Conservation (phyloP, 1,140 invertebrate species). For the Dolichoris vasculosae region DNA sequence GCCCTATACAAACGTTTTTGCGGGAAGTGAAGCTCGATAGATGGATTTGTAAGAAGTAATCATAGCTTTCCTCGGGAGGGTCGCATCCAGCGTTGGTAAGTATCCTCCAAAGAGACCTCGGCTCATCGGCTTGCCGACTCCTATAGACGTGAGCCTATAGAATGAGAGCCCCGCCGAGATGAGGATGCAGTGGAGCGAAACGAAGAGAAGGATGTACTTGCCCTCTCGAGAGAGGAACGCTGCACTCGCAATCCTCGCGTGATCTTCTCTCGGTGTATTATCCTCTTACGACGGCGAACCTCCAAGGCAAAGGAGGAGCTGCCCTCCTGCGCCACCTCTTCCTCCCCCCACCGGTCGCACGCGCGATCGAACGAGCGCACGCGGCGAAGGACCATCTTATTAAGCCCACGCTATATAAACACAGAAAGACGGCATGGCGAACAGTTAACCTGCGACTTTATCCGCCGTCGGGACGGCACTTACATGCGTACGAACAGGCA, state of each 20-base stretch:
- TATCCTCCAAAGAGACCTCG: neutral
- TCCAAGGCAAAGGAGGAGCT: slow-evolving; percentile 30
- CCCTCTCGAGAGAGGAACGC: slow-evolving; percentile 22
- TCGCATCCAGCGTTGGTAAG: neutral
- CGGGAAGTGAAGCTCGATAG: no score
- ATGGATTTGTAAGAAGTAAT: neutral
- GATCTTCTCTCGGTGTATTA: slow-evolving; percentile 2
- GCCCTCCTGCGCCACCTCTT: slow-evolving; percentile 52
- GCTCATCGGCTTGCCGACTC: neutral
- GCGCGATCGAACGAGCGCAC: neutral
- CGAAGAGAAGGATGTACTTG: slow-evolving; percentile 1
- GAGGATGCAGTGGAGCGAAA: neutral
- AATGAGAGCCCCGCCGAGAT: neutral
- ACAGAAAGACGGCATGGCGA: slow-evolving; percentile 66
- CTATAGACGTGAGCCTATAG: no score
- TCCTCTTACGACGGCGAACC: neutral
- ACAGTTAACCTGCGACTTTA: slow-evolving; percentile 70
- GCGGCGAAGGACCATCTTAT: slow-evolving; percentile 71
- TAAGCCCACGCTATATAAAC: slow-evolving; percentile 74
- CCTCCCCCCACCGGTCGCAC: slow-evolving; percentile 28
- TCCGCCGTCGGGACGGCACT: slow-evolving; percentile 60
- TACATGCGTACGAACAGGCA: slow-evolving; percentile 1
- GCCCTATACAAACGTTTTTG: no score
- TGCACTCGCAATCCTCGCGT: neutral
- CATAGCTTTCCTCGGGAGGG: neutral